Evolutionary conservation across 92 coral and sea anemone genomes (phyloP), one percentile per base, ranked within the genome.

Genomic region (Palythoa grandis): DNA sequence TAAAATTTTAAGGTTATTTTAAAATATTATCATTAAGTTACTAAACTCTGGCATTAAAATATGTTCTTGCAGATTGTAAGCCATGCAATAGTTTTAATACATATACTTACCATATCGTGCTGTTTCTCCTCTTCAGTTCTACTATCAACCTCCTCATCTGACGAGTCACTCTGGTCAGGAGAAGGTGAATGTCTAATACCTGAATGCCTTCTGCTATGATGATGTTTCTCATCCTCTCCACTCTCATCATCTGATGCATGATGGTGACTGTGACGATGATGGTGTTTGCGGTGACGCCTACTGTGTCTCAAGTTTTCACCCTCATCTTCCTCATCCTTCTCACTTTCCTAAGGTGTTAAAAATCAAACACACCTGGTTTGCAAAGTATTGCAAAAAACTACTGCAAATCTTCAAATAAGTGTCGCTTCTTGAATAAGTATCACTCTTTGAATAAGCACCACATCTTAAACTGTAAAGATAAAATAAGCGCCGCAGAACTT

Each of bases 51-150:
- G 50, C 50, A 43, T 4, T 43, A 4, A 43, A 43, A 43, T 43
- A 5, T 43, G 50, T 43, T 19, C 22, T 22, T 15, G 17, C 6
- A 15, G 22, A 14, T 60, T 3, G 10, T n/a, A 9, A 7, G 6
- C 4, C 11, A n/a, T 4, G 19, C 69, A 63, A 19, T 11, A n/a
- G 25, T 8, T 19, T 13, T 76, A 61, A 38, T 29, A 3, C 39
- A 23, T 29, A 76, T 77, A 82, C 95, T 80, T 88, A 91, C 97
- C 90, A 88, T 83, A 72, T 86, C 95, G 80, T 85, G 92, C 75
- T 91, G 90, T 83, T 88, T 93, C 72, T 89, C 95, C 66, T 94
- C 91, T 14, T 89, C 96, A 60, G 89, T 91, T 90, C 90, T 94
- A 25, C 75, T 77, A 57, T 93, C 90, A 65, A 89, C 84, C 91